A percentile compares a stretch with the other conserved stretches of the same genome.
phyloP scores from a whole-genome alignment of 2,797 vertebrate genomes.

The Notamacropus eugenii region DNA sequence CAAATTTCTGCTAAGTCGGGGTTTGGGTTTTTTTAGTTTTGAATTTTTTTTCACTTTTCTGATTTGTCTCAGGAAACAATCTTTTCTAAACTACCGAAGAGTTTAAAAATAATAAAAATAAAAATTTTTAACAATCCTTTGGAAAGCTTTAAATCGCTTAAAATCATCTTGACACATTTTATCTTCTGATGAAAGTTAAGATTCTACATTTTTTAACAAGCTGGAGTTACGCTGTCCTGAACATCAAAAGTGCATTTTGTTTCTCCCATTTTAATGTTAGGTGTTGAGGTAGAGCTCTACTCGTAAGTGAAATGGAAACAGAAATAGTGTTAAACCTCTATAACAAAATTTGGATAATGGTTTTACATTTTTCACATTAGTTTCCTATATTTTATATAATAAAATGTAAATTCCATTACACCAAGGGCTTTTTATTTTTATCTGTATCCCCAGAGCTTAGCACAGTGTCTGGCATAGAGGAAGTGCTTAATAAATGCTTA shows the following conservation, averaged over 20 bases:
- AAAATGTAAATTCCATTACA: not conserved
- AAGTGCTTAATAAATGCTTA: not conserved
- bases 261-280: conserved; percentile 30
- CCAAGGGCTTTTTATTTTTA: not conserved
- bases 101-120: not conserved
- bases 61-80: not conserved
- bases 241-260: not conserved
- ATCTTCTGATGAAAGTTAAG: not conserved
- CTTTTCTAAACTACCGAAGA: not conserved
- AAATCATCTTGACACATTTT: not conserved
- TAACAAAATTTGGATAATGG: not conserved
- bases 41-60: not conserved
- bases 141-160: not conserved
- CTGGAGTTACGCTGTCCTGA: not conserved
- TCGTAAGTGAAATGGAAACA: not conserved
- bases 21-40: not conserved
- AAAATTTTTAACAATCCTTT: not conserved
- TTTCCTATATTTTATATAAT: not conserved
- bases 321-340: not conserved
- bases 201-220: not conserved
- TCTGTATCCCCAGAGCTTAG: not conserved
- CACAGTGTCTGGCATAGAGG: not conserved
- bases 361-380: not conserved
- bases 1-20: conserved; percentile 42
- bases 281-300: conserved; percentile 17